A percentile compares a stretch with the other conserved stretches of the same genome.
phyloP scores from a whole-genome alignment of 2,113 vertebrate species.

The Phasianus colchicus region DNA sequence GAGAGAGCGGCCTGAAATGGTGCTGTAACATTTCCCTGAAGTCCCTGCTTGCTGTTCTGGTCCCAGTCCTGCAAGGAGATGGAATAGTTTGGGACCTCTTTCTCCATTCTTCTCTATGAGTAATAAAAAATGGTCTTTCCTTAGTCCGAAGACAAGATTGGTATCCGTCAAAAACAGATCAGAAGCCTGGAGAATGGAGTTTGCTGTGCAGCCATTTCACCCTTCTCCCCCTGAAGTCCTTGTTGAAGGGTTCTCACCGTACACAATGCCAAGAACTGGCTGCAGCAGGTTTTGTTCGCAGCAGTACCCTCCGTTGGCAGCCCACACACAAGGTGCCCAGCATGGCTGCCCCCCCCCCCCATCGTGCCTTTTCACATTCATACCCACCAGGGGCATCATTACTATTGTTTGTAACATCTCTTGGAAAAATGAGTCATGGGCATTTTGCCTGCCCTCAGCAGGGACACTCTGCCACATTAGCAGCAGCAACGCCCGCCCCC shows the following conservation, averaged over 20 bases:
- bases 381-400: conserved; percentile 39
- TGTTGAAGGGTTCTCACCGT: not conserved
- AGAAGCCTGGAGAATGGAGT: not conserved
- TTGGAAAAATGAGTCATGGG: conserved; percentile 55
- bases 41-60: not conserved
- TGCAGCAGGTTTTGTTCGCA: not conserved
- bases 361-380: not conserved
- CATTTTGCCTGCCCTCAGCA: conserved; percentile 29
- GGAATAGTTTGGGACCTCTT: not conserved
- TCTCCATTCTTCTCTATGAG: rapidly evolving
- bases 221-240: not conserved
- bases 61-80: not conserved
- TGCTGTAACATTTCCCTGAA: not conserved
- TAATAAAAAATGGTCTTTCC: not conserved
- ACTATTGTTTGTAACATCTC: conserved; percentile 30
- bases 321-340: conserved; percentile 57
- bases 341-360: not conserved
- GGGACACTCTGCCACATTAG: conserved; percentile 20
- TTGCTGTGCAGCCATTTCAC: not conserved
- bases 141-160: not conserved
- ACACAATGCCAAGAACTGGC: not conserved
- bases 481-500: not conserved
- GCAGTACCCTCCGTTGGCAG: conserved; percentile 32
- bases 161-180: not conserved
- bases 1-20: not conserved